Conservation (phyloP, 2,797 vertebrate species). For the Balearica regulorum region DNA sequence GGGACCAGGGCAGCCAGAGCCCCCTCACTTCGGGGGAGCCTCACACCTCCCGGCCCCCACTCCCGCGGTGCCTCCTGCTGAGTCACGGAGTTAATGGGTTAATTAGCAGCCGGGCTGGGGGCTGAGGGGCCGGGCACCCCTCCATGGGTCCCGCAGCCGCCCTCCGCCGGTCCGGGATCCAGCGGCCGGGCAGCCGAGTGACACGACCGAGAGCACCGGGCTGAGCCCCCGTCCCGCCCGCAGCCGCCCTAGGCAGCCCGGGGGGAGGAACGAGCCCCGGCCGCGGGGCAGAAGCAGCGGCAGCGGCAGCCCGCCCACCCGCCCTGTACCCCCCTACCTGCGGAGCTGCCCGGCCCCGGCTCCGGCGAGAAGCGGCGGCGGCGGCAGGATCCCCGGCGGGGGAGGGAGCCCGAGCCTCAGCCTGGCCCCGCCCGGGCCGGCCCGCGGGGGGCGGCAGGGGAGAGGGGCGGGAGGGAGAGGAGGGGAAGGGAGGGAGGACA, state of each 20-base stretch:
- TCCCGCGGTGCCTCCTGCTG: not conserved
- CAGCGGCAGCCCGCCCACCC: not conserved
- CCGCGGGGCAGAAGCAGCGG: not conserved
- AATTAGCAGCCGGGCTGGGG: not conserved
- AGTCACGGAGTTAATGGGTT: not conserved
- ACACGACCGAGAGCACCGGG: not conserved
- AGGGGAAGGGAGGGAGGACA: not conserved
- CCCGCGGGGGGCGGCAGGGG: not conserved
- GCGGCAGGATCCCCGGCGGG: not conserved
- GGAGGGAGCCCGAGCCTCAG: not conserved
- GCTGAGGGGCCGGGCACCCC: not conserved
- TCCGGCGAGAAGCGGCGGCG: not conserved
- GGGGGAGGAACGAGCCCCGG: not conserved
- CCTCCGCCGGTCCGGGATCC: not conserved
- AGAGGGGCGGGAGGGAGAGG: not conserved
- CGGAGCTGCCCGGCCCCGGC: not conserved
- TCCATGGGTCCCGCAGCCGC: not conserved
- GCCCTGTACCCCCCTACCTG: not conserved
- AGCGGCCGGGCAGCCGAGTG: not conserved
- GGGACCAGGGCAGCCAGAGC: not conserved
- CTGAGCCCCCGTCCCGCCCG: not conserved
- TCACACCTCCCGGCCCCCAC: not conserved
- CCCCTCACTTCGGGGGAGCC: not conserved
- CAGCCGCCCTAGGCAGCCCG: not conserved
- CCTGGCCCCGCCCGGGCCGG: slow-evolving; percentile 16